These are phyloP conservation scores for Avahi laniger DNA, from an alignment of 2,797 vertebrate species.

Conservation along the genomic window DNA sequence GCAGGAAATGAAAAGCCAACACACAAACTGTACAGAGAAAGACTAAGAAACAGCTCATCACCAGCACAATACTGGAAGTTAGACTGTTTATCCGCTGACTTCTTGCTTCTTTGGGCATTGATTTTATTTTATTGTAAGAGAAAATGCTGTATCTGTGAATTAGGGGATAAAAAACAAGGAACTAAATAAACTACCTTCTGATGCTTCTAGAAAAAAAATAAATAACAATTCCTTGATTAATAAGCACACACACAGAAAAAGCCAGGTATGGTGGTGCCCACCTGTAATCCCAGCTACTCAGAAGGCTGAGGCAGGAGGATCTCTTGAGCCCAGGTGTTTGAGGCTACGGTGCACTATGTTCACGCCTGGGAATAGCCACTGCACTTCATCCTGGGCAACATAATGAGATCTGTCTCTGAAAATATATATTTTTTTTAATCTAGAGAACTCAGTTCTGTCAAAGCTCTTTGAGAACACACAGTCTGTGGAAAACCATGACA, in stretches of 20 bases:
- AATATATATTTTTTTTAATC: not conserved
- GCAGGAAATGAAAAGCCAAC: conserved; percentile 6
- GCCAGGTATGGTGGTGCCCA: not conserved
- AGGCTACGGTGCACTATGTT: too few relatives aligned
- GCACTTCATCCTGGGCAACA: not conserved
- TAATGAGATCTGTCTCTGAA: not conserved
- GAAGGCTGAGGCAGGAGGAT: not conserved
- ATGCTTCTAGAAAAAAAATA: conserved; percentile 2
- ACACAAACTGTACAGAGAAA: not conserved
- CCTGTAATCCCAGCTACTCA: not conserved
- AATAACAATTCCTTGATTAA: not conserved
- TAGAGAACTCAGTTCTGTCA: not conserved
- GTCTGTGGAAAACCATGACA: not conserved
- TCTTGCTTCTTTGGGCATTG: not conserved
- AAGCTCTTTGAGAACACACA: not conserved
- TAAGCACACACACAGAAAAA: not conserved
- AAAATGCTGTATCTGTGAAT: conserved; percentile 21
- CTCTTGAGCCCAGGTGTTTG: not conserved
- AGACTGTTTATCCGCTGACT: not conserved
- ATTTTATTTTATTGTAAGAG: conserved; percentile 28
- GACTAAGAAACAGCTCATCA: not conserved
- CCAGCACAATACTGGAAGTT: not conserved
- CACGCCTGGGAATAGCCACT: not conserved
- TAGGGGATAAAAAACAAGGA: conserved; percentile 11
- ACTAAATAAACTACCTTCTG: not conserved